A percentile compares a stretch with the other conserved stretches of the same genome.
Conservation (phyloP, 2,797 vertebrate genomes). For the Pseudocheirus occidentalis region DNA sequence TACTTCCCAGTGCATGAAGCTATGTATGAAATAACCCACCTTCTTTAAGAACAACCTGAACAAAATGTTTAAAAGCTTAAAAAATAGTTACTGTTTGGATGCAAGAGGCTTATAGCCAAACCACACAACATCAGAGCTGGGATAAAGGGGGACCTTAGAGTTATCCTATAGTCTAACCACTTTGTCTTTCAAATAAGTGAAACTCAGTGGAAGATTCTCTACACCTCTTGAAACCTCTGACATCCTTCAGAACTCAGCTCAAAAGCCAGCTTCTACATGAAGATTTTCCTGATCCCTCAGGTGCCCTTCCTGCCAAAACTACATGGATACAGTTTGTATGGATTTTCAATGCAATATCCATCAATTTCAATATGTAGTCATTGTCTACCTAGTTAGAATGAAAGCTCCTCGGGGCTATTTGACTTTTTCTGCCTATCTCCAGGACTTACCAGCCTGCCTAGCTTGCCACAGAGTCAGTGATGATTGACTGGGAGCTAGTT, state of each 20-base stretch:
- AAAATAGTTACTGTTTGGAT: constrained; percentile 27
- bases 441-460: not conserved
- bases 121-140: not conserved
- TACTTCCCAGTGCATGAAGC: not conserved
- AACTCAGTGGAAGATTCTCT: not conserved
- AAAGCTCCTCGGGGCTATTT: not conserved
- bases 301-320: not conserved
- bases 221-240: not conserved
- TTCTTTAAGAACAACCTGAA: constrained; percentile 46
- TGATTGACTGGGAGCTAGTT: not conserved
- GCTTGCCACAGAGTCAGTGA: not conserved
- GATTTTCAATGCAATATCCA: not conserved
- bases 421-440: not conserved
- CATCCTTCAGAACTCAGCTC: not conserved
- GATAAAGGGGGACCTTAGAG: not conserved
- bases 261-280: not conserved
- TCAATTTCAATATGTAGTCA: not conserved
- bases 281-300: not conserved
- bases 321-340: not conserved
- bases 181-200: not conserved
- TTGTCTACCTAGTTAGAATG: not conserved
- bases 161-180: not conserved
- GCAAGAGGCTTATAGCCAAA: not conserved
- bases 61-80: constrained; percentile 22
- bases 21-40: not conserved